Evolutionary conservation across 2,113 vertebrate genomes (phyloP).

Genomic region (Hiodon tergisus): DNA sequence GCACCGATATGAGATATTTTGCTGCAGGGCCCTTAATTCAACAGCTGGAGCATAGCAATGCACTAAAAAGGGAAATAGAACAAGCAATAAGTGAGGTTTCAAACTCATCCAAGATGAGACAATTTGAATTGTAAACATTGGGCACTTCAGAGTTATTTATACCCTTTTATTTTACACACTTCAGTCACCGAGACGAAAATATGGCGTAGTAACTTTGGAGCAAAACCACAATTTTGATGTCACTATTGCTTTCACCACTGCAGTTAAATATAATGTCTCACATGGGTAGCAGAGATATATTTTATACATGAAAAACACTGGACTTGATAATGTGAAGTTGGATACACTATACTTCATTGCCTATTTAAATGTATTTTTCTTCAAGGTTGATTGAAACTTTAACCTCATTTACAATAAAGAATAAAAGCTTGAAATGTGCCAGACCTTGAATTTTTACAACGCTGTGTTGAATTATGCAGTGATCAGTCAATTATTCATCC

Average conservation of each 20-base stretch:
- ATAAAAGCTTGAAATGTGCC: slow-evolving; percentile 94
- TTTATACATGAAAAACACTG: slow-evolving; percentile 10
- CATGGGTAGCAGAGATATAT: neutral
- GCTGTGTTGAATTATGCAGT: slow-evolving; percentile 99
- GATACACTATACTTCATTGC: slow-evolving; percentile 87
- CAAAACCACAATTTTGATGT: too few relatives aligned
- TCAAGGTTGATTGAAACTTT: slow-evolving; percentile 99
- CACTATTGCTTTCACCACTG: neutral
- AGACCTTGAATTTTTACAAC: slow-evolving; percentile 99
- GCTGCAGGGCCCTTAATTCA: slow-evolving; percentile 51
- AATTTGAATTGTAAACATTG: slow-evolving; percentile 1
- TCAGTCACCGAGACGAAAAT: neutral
- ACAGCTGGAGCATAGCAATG: slow-evolving; percentile 34
- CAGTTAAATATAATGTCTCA: neutral
- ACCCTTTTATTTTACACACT: neutral
- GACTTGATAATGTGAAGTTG: slow-evolving; percentile 68
- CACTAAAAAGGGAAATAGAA: slow-evolving; percentile 50
- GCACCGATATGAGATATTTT: slow-evolving; percentile 67
- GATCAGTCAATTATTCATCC: slow-evolving; percentile 99
- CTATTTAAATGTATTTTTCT: slow-evolving; percentile 88
- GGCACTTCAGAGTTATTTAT: neutral
- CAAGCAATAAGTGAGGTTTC: slow-evolving; percentile 36
- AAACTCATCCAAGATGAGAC: slow-evolving; percentile 40
- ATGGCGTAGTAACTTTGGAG: neutral
- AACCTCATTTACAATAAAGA: slow-evolving; percentile 96